Base-by-base conservation (phyloP, 2,888 invertebrate genomes). In the Cephus pygmeus region DNA sequence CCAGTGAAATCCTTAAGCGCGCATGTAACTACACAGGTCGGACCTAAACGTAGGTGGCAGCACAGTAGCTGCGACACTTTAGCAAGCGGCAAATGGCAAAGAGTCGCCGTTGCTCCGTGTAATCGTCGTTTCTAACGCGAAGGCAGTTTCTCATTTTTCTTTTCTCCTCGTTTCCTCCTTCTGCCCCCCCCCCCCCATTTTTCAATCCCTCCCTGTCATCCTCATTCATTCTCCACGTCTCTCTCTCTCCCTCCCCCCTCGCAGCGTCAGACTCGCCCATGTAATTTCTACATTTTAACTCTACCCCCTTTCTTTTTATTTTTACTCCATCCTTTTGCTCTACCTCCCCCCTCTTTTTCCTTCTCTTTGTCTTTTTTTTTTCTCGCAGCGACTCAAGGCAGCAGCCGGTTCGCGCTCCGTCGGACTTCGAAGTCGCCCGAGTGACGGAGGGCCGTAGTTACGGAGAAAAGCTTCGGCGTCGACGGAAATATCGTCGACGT, bases 401-500 rank as follows among this genome's bases (percentile, higher is more conserved):
- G 69, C 71, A 68, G 33, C 56, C 33, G n/a, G 34, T 36, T 73
- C 34, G 34, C 35, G 15, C 35, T 31, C n/a, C 35, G 40, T 69
- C 30, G 68, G 30, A 69, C 73, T 68, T 56, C 76, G 76, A 69
- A 71, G 71, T 31, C 69, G 74, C 69, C 35, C 69, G 68, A 73
- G 69, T 30, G 35, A 35, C 68, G 76, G 75, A 69, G 79, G 15
- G 75, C 76, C 78, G 79, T 33, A 68, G 34, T 73, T 77, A 77
- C 76, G 83, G 81, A 81, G 83, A 81, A 79, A 83, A 80, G 82
- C 79, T 80, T 79, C 77, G 80, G 84, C 88, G 91, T 89, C 90
- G 91, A 91, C 91, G 90, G 90, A 91, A 91, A 91, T 91, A 91
- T 90, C 90, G 56, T 56, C 56, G 56, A 87, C 89, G 87, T 15